phyloP scores from a whole-genome alignment of 2,797 vertebrate species.

The Salarias fasciatus region DNA sequence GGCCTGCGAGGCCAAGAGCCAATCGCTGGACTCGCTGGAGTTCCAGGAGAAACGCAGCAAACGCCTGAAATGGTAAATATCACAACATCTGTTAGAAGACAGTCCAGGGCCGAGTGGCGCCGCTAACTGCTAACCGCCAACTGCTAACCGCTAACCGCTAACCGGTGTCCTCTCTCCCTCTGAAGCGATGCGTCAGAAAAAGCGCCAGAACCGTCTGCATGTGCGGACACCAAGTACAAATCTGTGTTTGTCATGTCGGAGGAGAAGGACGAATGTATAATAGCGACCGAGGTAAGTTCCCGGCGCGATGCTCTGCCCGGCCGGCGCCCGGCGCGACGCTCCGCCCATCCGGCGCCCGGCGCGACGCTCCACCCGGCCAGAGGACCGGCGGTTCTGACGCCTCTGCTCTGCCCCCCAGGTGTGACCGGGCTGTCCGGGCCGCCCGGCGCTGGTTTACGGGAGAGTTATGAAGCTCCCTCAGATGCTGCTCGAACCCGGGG shows the following conservation, averaged over 20 bases:
- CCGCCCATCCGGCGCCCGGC: no score
- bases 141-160: no score
- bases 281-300: slow-evolving; percentile 95
- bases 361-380: no score
- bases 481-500: slow-evolving; percentile 96
- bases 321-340: no score
- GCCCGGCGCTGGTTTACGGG: slow-evolving; percentile 88
- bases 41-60: slow-evolving; percentile 89
- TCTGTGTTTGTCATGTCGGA: slow-evolving; percentile 98
- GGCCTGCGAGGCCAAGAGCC: slow-evolving; percentile 86
- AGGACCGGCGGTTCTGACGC: no score
- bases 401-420: no score
- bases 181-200: slow-evolving; percentile 89
- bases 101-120: no score
- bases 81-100: no score
- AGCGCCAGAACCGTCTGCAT: slow-evolving; percentile 90
- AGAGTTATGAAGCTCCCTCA: slow-evolving; percentile 91
- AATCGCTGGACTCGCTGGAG: slow-evolving; percentile 83
- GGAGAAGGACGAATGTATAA: slow-evolving; percentile 98
- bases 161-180: slow-evolving; percentile 31
- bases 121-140: no score
- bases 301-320: no score
- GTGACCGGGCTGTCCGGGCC: slow-evolving; percentile 86
- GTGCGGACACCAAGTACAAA: slow-evolving; percentile 96
- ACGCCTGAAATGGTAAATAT: slow-evolving; percentile 89